These are phyloP conservation scores for Willowsia nigromaculata DNA, from an alignment of 2,888 invertebrate genomes.

Conservation along the genomic window DNA sequence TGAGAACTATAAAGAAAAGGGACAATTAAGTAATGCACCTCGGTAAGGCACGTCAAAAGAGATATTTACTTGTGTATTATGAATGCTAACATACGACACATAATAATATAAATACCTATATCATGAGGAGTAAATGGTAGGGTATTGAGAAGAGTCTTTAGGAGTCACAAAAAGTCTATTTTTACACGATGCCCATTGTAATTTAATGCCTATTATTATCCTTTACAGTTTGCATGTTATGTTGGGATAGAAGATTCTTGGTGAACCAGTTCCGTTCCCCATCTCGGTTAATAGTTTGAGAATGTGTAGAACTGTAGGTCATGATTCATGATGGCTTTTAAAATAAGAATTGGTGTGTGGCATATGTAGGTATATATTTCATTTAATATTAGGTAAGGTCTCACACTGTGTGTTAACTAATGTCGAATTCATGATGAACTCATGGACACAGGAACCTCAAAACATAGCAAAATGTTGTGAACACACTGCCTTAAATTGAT, in stretches of 20 bases:
- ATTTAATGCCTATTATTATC: neutral
- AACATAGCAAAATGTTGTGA: neutral
- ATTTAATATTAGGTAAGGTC: neutral
- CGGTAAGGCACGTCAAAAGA: neutral
- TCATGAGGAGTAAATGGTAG: neutral
- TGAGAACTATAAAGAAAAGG: constrained; percentile 24
- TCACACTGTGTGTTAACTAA: neutral
- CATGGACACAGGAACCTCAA: neutral
- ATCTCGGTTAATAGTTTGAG: neutral
- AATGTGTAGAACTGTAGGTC: no score
- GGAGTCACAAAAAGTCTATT: no score
- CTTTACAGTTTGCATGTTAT: neutral
- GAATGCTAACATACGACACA: neutral
- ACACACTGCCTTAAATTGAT: no score
- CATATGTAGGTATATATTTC: no score
- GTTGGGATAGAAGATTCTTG: neutral
- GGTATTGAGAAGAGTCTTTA: no score
- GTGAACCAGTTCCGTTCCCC: neutral
- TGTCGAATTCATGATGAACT: neutral
- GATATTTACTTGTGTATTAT: neutral
- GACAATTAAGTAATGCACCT: neutral
- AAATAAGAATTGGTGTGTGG: no score
- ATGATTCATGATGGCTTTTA: no score
- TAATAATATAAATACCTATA: neutral
- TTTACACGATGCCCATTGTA: no score